Evolutionary conservation across 2,888 invertebrate species (phyloP).

Genomic region (Xestobium rufovillosum): DNA sequence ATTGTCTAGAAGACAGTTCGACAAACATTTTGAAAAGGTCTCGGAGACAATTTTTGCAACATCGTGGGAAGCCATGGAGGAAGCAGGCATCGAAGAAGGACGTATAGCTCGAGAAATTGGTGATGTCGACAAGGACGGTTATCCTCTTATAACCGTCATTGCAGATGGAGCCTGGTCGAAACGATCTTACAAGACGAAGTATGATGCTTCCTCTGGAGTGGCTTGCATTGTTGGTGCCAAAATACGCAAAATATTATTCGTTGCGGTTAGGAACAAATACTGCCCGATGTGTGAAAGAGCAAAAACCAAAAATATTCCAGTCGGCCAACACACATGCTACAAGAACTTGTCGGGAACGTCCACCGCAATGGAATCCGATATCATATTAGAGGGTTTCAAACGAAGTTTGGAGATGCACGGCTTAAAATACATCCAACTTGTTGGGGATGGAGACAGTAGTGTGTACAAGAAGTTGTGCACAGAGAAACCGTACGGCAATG

Average conservation of each 20-base stretch:
- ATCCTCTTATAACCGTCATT: constrained; percentile 26
- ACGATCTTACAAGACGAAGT: constrained; percentile 23
- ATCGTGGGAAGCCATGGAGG: constrained; percentile 12
- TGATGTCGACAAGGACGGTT: constrained; percentile 22
- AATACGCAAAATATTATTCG: too few species aligned
- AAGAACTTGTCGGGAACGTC: constrained; percentile 19
- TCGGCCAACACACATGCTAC: constrained; percentile 16
- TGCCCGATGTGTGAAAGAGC: neutral
- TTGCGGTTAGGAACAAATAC: too few species aligned
- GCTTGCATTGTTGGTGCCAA: too few species aligned
- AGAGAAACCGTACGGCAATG: constrained; percentile 12
- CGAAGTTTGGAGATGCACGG: constrained; percentile 15
- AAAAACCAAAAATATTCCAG: neutral
- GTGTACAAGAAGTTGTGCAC: constrained; percentile 11
- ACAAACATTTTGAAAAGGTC: constrained; percentile 5
- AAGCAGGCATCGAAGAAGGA: constrained; percentile 20
- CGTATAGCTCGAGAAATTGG: constrained; percentile 22
- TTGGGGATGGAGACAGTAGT: constrained; percentile 16
- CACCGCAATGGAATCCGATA: constrained; percentile 18
- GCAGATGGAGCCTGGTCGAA: constrained; percentile 29
- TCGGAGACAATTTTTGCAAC: too few species aligned
- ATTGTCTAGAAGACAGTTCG: constrained; percentile 8
- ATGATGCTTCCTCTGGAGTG: constrained; percentile 31
- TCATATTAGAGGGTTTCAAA: constrained; percentile 20
- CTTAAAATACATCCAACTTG: constrained; percentile 17